Percentiles rank a stretch among this genome's conserved stretches.
These are phyloP conservation scores for Temnothorax rugatulus DNA, from an alignment of 2,888 invertebrate species.

Conservation along the genomic window DNA sequence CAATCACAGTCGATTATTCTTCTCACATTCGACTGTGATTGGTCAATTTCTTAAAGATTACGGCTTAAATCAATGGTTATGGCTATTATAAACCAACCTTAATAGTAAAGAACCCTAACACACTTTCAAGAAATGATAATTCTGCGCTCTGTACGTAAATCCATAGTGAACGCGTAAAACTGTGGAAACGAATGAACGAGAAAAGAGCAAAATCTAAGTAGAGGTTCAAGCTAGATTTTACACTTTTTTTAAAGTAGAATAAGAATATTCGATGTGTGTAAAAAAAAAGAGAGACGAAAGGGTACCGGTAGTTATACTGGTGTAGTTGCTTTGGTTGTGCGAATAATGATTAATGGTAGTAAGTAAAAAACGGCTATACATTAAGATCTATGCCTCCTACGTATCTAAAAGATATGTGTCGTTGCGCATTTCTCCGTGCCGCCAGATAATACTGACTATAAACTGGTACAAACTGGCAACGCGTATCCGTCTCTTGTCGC, in stretches of 20 bases:
- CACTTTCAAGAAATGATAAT: conserved; percentile 5
- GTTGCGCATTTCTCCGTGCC: neutral
- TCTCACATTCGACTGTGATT: no score
- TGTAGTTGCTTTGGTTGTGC: conserved; percentile 11
- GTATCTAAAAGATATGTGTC: conserved; percentile 18
- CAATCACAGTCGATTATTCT: no score
- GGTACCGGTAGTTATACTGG: neutral
- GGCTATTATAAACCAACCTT: no score
- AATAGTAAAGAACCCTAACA: neutral
- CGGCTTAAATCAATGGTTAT: no score
- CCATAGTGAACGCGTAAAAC: neutral
- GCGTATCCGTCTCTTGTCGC: conserved; percentile 29
- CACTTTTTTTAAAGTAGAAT: conserved; percentile 69
- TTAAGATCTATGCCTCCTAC: conserved; percentile 19
- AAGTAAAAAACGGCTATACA: conserved; percentile 9
- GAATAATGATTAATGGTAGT: conserved; percentile 2
- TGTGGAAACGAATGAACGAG: neutral
- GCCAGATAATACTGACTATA: conserved; percentile 22
- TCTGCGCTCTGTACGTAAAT: neutral
- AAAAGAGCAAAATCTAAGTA: neutral
- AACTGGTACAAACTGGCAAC: conserved; percentile 40
- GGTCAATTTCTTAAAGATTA: no score
- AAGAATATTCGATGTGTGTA: conserved; percentile 37
- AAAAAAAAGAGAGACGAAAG: neutral
- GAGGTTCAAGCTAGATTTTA: conserved; percentile 60